Evolutionary conservation across 1,140 invertebrate species (phyloP), one percentile per base, ranked within the genome.

Genomic region (Cydia splendana): DNA sequence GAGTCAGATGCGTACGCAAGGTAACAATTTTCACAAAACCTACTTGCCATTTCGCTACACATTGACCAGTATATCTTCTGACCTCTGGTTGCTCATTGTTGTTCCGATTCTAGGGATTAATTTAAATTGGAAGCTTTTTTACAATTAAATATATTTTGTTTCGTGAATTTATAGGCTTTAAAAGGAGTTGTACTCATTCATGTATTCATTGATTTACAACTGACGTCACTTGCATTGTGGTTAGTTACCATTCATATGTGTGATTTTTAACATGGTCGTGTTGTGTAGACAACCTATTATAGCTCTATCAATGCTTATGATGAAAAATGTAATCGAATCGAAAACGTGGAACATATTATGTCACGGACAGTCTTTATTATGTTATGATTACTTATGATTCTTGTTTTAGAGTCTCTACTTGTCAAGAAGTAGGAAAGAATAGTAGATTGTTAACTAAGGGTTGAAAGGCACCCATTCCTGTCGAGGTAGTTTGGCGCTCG

Each of bases 101-200:
- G 0, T 24, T 62, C 9, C 57, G 20, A 62, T 18, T 62, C 6
- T 24, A 24, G 10, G 7, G 9, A n/a, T 62, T 1, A 62, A 62
- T 6, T 12, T 62, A 24, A 24, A 24, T 62, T 62, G 2, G 57
- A 12, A 38, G 12, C 3, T 0, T 69, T 10, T 15, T 69, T 38
- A 65, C 62, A 65, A 28, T 65, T 7, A 69, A 15, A 34, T 34
- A 28, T 69, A 28, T n/a, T 15, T 38, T n/a, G 62, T 13, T 12
- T 65, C 20, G 30, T 69, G 30, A 69, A 69, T 38, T 3, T 2
- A 24, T 62, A 62, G 57, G 9, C 57, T 62, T 62, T 71, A 71
- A 38, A 71, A 38, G 67, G 67, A 71, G 67, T 38, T 71, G 67
- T 18, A 69, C 65, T 69, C 65, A 69, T 69, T 69, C 67, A 71